Conservation (phyloP, 35 echinoderm and acorn worm species). For the Nesometra sesokonis region DNA sequence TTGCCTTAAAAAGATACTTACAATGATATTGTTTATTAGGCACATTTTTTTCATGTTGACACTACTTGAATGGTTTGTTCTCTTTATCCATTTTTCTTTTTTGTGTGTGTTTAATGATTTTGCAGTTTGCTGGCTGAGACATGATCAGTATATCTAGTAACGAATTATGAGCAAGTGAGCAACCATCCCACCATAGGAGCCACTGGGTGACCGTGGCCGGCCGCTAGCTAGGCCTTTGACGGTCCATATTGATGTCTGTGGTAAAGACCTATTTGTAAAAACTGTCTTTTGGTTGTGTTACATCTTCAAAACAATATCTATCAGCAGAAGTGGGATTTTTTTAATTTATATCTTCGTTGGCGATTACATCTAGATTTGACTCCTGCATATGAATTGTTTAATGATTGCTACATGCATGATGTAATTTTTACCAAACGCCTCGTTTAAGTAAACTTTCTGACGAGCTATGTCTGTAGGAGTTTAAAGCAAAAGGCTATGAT, state of each 20-base stretch:
- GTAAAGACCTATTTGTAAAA: background rate
- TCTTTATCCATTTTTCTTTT: background rate
- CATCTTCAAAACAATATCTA: no score
- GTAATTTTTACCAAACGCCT: background rate
- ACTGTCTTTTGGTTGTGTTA: background rate
- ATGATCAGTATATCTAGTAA: background rate
- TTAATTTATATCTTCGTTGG: background rate
- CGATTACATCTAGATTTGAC: background rate
- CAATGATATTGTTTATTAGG: no score
- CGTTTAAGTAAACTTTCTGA: background rate
- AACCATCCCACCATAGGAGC: background rate
- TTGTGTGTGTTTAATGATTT: background rate
- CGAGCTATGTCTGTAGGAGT: background rate
- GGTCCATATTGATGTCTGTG: background rate
- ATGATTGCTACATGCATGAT: background rate
- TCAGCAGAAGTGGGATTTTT: background rate
- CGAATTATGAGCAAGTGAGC: background rate
- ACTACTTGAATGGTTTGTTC: background rate
- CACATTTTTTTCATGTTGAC: no score
- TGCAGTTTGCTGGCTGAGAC: background rate
- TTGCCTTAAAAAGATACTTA: no score
- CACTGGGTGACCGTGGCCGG: background rate
- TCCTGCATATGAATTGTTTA: background rate
- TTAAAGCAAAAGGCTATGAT: background rate
- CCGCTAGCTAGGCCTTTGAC: background rate